phyloP scores from a whole-genome alignment of 2,888 invertebrate genomes.

The Bombylius major region DNA sequence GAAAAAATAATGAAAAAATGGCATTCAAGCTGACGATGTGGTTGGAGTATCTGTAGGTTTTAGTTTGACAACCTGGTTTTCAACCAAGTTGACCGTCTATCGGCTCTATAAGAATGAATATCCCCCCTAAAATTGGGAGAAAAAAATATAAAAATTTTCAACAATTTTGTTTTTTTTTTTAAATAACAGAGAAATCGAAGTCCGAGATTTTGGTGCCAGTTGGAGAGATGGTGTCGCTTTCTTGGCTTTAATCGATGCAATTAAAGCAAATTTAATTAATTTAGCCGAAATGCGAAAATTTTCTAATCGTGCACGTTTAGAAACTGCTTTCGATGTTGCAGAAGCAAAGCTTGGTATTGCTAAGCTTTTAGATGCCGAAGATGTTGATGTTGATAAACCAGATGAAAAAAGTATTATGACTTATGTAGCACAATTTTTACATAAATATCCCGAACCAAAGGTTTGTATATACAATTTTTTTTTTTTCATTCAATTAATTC shows the following conservation, averaged over 20 bases:
- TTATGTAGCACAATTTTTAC: constrained; percentile 94
- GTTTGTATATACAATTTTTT: constrained; percentile 26
- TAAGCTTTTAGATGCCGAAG: constrained; percentile 83
- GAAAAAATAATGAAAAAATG: too few relatives aligned
- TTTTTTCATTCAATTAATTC: not conserved
- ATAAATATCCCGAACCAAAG: constrained; percentile 84
- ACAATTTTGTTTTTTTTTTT: not conserved
- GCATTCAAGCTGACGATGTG: too few relatives aligned
- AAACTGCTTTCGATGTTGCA: constrained; percentile 88
- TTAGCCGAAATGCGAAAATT: constrained; percentile 65
- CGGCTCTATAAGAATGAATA: too few relatives aligned
- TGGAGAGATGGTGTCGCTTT: constrained; percentile 96
- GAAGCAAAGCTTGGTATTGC: constrained; percentile 86
- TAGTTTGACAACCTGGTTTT: too few relatives aligned
- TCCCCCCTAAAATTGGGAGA: too few relatives aligned
- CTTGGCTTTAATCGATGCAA: constrained; percentile 87
- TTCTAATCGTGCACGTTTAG: constrained; percentile 70
- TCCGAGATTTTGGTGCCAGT: constrained; percentile 86
- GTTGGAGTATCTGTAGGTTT: too few relatives aligned
- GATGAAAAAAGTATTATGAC: constrained; percentile 98
- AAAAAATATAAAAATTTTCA: not conserved
- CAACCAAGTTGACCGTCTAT: too few relatives aligned
- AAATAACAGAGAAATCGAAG: constrained; percentile 63
- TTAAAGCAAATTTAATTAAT: constrained; percentile 84
- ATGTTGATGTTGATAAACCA: constrained; percentile 89